Percentiles rank a stretch among this genome's conserved stretches.
These are phyloP conservation scores for Brachystomella parvula DNA, from an alignment of 1,140 invertebrate genomes.

Conservation along the genomic window DNA sequence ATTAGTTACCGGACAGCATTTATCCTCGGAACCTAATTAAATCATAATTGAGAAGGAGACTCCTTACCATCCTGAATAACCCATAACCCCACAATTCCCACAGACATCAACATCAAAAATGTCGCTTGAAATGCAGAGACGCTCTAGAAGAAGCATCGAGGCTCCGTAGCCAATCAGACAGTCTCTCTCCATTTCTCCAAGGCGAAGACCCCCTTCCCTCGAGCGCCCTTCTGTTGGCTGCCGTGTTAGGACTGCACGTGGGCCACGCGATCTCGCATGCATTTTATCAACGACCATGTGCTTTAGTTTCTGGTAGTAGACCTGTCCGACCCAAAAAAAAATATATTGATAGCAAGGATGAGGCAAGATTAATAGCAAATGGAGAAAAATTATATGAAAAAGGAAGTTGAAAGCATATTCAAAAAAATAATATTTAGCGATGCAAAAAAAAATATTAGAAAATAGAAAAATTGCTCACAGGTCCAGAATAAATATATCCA, in stretches of 20 bases:
- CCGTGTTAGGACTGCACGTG: constrained; percentile 85
- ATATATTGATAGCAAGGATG: too few relatives aligned
- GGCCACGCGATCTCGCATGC: constrained; percentile 91
- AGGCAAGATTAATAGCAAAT: too few relatives aligned
- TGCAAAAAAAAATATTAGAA: too few relatives aligned
- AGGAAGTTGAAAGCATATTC: too few relatives aligned
- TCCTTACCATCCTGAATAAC: constrained; percentile 77
- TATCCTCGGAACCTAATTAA: too few relatives aligned
- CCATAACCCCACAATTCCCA: constrained; percentile 85
- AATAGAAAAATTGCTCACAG: too few relatives aligned
- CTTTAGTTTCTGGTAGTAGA: constrained; percentile 95
- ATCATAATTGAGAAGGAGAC: too few relatives aligned
- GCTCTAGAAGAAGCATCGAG: constrained; percentile 90
- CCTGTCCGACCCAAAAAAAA: too few relatives aligned
- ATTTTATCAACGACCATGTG: constrained; percentile 99
- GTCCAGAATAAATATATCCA: constrained; percentile 96
- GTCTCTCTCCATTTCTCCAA: constrained; percentile 99
- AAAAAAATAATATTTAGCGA: too few relatives aligned
- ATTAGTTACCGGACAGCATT: too few relatives aligned
- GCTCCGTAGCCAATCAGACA: constrained; percentile 98
- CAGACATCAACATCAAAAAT: constrained; percentile 95
- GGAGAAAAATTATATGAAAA: too few relatives aligned
- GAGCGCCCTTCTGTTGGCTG: constrained; percentile 96
- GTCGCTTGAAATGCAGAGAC: constrained; percentile 97
- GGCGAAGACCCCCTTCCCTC: constrained; percentile 89